A percentile compares a stretch with the other conserved stretches of the same genome.
phyloP scores from a whole-genome alignment of 1,140 invertebrate species.

The Pachyrhynchus sulphureomaculatus region DNA sequence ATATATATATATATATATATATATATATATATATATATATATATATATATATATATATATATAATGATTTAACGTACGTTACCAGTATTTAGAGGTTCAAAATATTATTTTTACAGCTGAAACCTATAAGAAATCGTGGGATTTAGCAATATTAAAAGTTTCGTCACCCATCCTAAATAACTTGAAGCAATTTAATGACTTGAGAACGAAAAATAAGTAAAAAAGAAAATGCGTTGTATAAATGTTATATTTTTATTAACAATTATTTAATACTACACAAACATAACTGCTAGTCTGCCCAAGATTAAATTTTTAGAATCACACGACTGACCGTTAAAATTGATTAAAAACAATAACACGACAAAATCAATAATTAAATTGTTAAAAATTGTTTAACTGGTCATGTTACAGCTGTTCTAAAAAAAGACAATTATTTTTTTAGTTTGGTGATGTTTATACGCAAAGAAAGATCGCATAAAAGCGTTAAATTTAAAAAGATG shows the following conservation, averaged over 20 bases:
- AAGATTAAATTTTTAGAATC: background rate
- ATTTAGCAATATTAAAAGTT: too few species aligned
- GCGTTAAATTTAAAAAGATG: conserved; percentile 23
- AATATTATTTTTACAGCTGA: too few species aligned
- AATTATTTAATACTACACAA: background rate
- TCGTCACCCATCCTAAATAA: too few species aligned
- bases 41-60: too few species aligned
- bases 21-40: too few species aligned
- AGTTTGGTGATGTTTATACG: conserved; percentile 18
- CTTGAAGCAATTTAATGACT: too few species aligned
- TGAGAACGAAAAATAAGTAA: too few species aligned
- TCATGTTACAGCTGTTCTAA: background rate
- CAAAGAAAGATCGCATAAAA: conserved; percentile 17
- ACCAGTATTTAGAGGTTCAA: too few species aligned
- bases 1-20: too few species aligned
- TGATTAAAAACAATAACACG: conserved; percentile 2
- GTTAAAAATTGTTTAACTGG: background rate
- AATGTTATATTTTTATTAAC: background rate
- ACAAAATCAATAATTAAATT: conserved; percentile 15
- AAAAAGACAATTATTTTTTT: background rate
- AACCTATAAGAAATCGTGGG: too few species aligned
- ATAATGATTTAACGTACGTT: too few species aligned
- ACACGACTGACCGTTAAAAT: background rate
- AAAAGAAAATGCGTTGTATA: background rate
- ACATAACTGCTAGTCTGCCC: too few species aligned